Conservation (phyloP, 2,888 invertebrate genomes). For the Epinotia bilunana region DNA sequence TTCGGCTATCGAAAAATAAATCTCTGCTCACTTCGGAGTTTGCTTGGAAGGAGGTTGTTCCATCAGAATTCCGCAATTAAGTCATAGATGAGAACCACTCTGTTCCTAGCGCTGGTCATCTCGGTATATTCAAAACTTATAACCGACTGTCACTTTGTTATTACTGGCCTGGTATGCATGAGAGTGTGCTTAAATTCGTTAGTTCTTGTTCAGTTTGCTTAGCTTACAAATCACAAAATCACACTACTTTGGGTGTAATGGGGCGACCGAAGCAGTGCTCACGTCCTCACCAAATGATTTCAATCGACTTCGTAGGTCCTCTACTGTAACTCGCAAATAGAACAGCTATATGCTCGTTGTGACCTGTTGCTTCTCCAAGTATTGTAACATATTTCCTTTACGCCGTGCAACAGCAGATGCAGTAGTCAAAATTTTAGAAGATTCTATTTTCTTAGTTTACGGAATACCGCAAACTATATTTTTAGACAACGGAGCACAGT, state of each 20-base stretch:
- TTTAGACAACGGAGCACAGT: not conserved
- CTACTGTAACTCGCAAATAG: not conserved
- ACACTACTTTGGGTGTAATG: conserved; percentile 42
- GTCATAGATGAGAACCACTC: not conserved
- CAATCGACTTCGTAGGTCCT: conserved; percentile 28
- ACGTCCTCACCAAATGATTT: conserved; percentile 4
- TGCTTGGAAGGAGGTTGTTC: conserved; percentile 2
- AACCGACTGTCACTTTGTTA: conserved; percentile 27
- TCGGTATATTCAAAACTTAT: conserved; percentile 38
- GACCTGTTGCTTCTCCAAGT: not conserved
- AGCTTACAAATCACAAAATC: conserved; percentile 33
- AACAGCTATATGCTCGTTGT: not conserved
- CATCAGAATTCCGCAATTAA: not conserved
- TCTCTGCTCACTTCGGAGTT: conserved; percentile 21
- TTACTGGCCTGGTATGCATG: conserved; percentile 37
- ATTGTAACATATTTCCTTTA: not conserved
- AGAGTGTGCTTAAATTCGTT: conserved; percentile 11
- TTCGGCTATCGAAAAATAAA: not conserved
- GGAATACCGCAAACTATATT: not conserved
- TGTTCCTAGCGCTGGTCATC: conserved; percentile 2
- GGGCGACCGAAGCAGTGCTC: conserved; percentile 15
- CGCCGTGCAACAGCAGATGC: not conserved
- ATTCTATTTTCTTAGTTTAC: not conserved
- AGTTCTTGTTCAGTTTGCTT: conserved; percentile 11
- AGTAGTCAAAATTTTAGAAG: not conserved